These are phyloP conservation scores for Hoplostethus mediterraneus DNA, from an alignment of 2,797 vertebrate species.

Conservation along the genomic window DNA sequence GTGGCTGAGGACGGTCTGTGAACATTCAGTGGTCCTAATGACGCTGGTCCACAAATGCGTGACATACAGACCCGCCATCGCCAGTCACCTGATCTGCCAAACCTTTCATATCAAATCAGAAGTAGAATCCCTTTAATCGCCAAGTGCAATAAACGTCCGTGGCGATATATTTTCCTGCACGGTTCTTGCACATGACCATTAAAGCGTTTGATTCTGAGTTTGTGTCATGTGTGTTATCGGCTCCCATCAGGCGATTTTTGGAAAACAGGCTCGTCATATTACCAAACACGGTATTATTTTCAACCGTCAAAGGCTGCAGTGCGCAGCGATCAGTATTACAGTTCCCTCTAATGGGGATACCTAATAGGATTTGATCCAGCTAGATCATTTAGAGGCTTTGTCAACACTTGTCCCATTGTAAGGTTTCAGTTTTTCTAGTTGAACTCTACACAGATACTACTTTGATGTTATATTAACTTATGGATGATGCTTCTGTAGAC, in stretches of 20 bases:
- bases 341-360: constrained; percentile 54
- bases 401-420: constrained; percentile 63
- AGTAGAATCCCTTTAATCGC: constrained; percentile 30
- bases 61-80: constrained; percentile 41
- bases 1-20: constrained; percentile 35
- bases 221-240: constrained; percentile 17
- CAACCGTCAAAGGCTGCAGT: constrained; percentile 66
- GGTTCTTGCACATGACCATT: constrained; percentile 26
- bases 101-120: constrained; percentile 32
- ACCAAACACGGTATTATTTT: constrained; percentile 75
- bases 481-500: constrained; percentile 71
- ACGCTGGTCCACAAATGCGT: constrained; percentile 56
- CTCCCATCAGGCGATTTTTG: constrained; percentile 40
- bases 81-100: constrained; percentile 42
- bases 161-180: not conserved
- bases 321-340: constrained; percentile 81
- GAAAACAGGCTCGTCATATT: constrained; percentile 61
- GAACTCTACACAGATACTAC: constrained; percentile 60
- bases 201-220: constrained; percentile 24
- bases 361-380: constrained; percentile 60
- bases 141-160: constrained; percentile 30
- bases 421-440: constrained; percentile 58
- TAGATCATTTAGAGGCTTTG: constrained; percentile 61
- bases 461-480: constrained; percentile 79
- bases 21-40: constrained; percentile 49